Evolutionary conservation across 2,113 vertebrate genomes (phyloP).

Genomic region (Hirundichthys speculiger): DNA sequence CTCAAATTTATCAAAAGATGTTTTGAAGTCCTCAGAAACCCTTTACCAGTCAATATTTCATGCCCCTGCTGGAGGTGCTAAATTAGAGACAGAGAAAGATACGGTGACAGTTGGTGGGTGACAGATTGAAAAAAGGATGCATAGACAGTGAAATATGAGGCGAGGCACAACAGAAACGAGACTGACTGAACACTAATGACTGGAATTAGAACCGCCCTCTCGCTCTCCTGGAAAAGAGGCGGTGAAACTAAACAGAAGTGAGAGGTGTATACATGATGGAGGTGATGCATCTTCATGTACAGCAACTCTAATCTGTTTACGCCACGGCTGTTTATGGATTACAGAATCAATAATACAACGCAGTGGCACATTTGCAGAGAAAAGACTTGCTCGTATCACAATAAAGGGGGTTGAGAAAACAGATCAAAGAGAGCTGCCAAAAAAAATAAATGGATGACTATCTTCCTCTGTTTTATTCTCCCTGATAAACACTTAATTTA

Average conservation of each 20-base stretch:
- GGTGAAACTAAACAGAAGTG: not conserved
- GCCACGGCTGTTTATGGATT: slow-evolving; percentile 2
- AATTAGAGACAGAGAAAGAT: slow-evolving; percentile 24
- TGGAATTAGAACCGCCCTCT: not conserved
- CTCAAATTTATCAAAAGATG: slow-evolving; percentile 27
- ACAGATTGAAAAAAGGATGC: slow-evolving; percentile 15
- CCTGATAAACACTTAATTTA: not conserved
- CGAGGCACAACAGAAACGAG: not conserved
- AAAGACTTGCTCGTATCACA: not conserved
- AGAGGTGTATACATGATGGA: not conserved
- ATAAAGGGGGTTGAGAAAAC: not conserved
- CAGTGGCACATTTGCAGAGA: not conserved
- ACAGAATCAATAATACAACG: slow-evolving; percentile 1
- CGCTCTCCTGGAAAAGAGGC: not conserved
- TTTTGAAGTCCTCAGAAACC: slow-evolving; percentile 14
- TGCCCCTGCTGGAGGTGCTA: slow-evolving; percentile 21
- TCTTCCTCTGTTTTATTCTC: not conserved
- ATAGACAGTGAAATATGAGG: slow-evolving; percentile 1
- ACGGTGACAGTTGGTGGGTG: slow-evolving; percentile 1
- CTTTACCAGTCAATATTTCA: slow-evolving; percentile 46
- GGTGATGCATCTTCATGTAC: not conserved
- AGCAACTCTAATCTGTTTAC: slow-evolving; percentile 6
- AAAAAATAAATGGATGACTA: not conserved
- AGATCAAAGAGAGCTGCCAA: not conserved
- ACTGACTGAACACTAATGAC: not conserved